These are phyloP conservation scores for Anolis carolinensis DNA, from an alignment of 2,113 vertebrate genomes.

Conservation along the genomic window DNA sequence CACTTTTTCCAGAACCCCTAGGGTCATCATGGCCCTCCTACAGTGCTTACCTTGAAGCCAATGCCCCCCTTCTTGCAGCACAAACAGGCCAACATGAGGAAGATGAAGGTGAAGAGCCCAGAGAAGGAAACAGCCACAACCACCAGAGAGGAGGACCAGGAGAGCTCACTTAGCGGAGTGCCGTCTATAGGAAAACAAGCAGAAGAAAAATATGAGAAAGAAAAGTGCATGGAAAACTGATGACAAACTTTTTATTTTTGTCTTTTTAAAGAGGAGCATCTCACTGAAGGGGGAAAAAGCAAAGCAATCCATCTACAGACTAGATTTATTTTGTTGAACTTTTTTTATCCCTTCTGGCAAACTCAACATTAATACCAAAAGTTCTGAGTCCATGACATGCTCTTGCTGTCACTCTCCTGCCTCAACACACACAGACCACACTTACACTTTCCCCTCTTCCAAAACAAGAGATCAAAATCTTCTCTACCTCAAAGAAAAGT, in stretches of 20 bases:
- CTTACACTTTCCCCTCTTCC: background rate
- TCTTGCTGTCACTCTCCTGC: background rate
- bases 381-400: background rate
- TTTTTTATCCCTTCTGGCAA: background rate
- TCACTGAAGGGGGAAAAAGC: background rate
- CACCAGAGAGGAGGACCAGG: constrained; percentile 90
- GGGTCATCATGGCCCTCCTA: fast-evolving
- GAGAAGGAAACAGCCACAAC: constrained; percentile 90
- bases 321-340: background rate
- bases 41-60: constrained; percentile 91
- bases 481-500: background rate
- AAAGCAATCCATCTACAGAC: background rate
- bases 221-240: background rate
- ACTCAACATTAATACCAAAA: background rate
- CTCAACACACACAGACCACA: background rate
- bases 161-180: constrained; percentile 87
- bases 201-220: constrained; percentile 18
- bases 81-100: constrained; percentile 96
- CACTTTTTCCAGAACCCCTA: background rate
- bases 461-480: background rate
- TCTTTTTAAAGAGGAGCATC: background rate
- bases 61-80: constrained; percentile 94
- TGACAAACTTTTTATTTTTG: too few species aligned
- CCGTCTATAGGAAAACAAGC: constrained; percentile 82
- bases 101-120: constrained; percentile 89